Percentiles rank a stretch among this genome's conserved stretches.
Conservation (phyloP, 37 sponge, comb jelly and placozoan genomes). For the Aplysina aerophoba region DNA sequence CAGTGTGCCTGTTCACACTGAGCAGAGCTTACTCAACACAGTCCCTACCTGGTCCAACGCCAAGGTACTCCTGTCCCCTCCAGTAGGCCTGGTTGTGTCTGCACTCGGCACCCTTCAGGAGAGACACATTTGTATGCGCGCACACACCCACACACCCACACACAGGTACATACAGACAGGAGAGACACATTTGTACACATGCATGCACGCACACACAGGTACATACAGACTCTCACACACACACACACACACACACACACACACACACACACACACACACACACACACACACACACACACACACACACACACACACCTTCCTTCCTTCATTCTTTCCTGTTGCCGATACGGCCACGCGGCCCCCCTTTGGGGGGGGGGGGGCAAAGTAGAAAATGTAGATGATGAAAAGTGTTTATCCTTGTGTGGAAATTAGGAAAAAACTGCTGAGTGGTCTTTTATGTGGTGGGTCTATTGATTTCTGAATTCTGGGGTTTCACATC, state of each 20-base stretch:
- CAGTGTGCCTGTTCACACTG: neutral
- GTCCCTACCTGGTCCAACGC: constrained; percentile 67
- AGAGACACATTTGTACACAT: too few species aligned
- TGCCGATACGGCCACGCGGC: too few species aligned
- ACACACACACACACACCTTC: neutral
- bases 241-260: constrained; percentile 21
- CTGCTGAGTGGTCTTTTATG: too few species aligned
- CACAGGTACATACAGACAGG: too few species aligned
- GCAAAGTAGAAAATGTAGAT: neutral
- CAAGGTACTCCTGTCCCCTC: constrained; percentile 70
- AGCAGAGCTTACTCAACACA: too few species aligned
- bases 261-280: too few species aligned
- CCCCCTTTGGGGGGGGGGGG: too few species aligned
- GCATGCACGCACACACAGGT: neutral
- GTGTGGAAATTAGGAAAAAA: too few species aligned
- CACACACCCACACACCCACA: too few species aligned
- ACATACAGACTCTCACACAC: neutral
- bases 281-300: too few species aligned
- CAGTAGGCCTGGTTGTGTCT: constrained; percentile 77
- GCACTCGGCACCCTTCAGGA: constrained; percentile 67
- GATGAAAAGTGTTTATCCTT: constrained; percentile 38
- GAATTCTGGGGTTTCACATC: constrained; percentile 4
- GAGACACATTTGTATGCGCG: too few species aligned
- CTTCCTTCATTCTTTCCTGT: too few species aligned
- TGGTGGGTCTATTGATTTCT: neutral